Base-by-base conservation (phyloP, 2,797 vertebrate species). In the Emydoidea blandingii region DNA sequence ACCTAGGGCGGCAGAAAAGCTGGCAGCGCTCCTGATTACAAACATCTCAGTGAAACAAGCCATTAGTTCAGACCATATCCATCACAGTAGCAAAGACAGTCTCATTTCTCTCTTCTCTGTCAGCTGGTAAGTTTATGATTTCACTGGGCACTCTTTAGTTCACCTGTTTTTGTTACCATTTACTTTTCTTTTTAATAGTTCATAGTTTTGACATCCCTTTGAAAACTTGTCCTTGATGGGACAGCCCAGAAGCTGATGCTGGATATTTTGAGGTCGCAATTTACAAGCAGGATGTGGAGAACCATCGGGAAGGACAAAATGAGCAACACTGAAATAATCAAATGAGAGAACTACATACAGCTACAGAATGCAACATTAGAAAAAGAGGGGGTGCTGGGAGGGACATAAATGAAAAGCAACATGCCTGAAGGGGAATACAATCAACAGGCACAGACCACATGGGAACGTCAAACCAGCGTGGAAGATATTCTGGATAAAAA, bases 121-220 rank as follows among this genome's bases (percentile, higher is more conserved):
- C 53, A 82, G 53, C 53, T 85, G 44, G 50, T n/a, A 82, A 92
- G 7, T 29, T 84, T 87, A 78, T 6, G 53, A 59, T 8, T 81
- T 82, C 56, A 47, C 27, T 50, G 18, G 4, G 49, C 10, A 79
- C 3, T 21, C 59, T 62, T 87, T 59, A 83, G 56, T 83, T 88
- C 41, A 52, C 50, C 85, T 91, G 34, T 14, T 94, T 95, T 19
- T 25, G 72, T 88, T 91, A 87, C 27, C 31, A 34, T 87, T 93
- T 90, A 3, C 3, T 89, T 86, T 94, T 88, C 50, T 21, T 57
- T 57, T 68, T 91, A 78, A 27, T 6, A 78, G 37, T 21, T 41
- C 15, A 74, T 85, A 14, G n/a, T 6, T 65, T 81, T 84, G 83
- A 47, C 37, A 47, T 78, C 90, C 11, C 21, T 89, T 85, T 87